Base-by-base conservation (phyloP, 2,797 vertebrate genomes). In the Gobio occitaniae region DNA sequence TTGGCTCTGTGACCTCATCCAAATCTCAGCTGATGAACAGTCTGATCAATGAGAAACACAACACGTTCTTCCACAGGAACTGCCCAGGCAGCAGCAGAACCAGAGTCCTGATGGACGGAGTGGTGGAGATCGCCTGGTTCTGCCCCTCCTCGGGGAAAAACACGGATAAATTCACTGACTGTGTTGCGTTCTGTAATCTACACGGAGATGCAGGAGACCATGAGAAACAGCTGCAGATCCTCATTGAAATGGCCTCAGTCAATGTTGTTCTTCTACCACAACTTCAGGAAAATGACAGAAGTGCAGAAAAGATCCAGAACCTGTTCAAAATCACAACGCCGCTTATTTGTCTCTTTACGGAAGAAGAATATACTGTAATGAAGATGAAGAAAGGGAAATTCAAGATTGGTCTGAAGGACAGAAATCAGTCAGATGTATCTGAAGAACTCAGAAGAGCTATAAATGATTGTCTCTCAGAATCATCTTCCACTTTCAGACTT, bases 101-200 rank as follows among this genome's bases (percentile, higher is more conserved):
- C 29, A 32, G 29, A 32, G 29, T 25, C 1, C 69, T 71, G 69
- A 71, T 47, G 41, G 41, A 47, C 8, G 69, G 69, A 47, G 69
- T 71, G 21, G 69, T 47, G 86, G 95, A 96, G 91, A 93, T 96
- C 10, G 90, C 93, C 80, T 96, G 95, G 95, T 32, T 32, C 29
- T 32, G 29, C 29, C 29, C 29, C 29, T n/a, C n/a, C n/a, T 32
- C 29, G 2, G 29, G 29, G 29, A 32, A 32, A 32, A 32, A 32
- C 2, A 32, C 29, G 29, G 29, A 32, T 32, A 32, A 32, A 32
- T 32, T 32, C 29, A 32, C 29, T 32, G 29, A 32, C 29, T 32
- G 29, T 32, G 29, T 32, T 32, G 29, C 29, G 29, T 32, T 32
- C 29, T 32, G 29, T 32, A 32, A 32, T 32, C 29, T 32, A 32